These are phyloP conservation scores for Urechis unicinctus DNA, from an alignment of 2,888 invertebrate species.

Conservation along the genomic window DNA sequence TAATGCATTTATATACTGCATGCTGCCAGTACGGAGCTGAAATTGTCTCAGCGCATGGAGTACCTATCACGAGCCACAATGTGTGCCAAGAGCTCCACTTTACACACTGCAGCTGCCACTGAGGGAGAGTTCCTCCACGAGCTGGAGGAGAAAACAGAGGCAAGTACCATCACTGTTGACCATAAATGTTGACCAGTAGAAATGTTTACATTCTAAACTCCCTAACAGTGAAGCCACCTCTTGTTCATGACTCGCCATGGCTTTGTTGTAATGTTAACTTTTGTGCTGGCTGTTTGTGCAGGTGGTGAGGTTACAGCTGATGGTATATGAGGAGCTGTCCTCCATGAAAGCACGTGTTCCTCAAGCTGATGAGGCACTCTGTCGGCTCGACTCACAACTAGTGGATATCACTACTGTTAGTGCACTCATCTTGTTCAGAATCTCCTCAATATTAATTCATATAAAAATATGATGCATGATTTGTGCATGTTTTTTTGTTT, in stretches of 20 bases:
- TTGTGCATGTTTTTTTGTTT: background rate
- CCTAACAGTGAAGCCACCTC: too few species aligned
- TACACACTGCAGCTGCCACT: slow-evolving; percentile 57
- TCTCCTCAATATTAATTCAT: too few species aligned
- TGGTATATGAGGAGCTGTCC: slow-evolving; percentile 64
- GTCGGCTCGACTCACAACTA: slow-evolving; percentile 71
- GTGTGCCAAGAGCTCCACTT: slow-evolving; percentile 75
- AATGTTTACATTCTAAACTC: too few species aligned
- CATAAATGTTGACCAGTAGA: background rate
- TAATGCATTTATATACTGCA: too few species aligned
- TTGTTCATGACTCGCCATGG: too few species aligned
- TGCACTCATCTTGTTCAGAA: slow-evolving; percentile 2
- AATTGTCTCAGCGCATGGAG: slow-evolving; percentile 74
- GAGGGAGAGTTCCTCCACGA: slow-evolving; percentile 75
- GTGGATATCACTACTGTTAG: slow-evolving; percentile 78
- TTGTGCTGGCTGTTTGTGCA: too few species aligned
- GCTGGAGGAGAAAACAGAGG: slow-evolving; percentile 87
- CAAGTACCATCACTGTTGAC: slow-evolving; percentile 52
- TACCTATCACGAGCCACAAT: slow-evolving; percentile 90
- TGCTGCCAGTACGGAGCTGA: slow-evolving; percentile 63
- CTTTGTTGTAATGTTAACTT: too few species aligned
- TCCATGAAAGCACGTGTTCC: slow-evolving; percentile 49
- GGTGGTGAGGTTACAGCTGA: slow-evolving; percentile 52
- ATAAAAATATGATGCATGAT: background rate
- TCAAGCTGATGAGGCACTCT: slow-evolving; percentile 56